Conservation (phyloP, 2,113 vertebrate genomes). For the Xenopus borealis region DNA sequence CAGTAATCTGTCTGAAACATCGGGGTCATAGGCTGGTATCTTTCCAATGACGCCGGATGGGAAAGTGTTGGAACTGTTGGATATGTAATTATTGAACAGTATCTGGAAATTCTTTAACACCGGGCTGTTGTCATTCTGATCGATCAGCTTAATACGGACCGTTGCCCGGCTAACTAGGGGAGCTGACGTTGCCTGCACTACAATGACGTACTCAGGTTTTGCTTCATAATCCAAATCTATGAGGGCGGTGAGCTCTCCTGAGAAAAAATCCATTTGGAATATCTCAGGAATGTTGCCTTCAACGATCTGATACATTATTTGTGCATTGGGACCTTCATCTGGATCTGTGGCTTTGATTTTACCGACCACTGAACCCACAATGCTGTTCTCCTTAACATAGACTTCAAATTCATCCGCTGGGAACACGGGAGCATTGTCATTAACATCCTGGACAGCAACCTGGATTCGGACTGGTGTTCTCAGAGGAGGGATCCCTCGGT, state of each 20-base stretch:
- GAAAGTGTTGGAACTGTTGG: slow-evolving; percentile 94
- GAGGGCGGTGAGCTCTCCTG: slow-evolving; percentile 93
- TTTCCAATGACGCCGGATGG: slow-evolving; percentile 89
- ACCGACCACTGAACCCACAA: slow-evolving; percentile 92
- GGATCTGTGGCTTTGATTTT: slow-evolving; percentile 91
- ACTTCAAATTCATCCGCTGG: slow-evolving; percentile 94
- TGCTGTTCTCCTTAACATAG: slow-evolving; percentile 93
- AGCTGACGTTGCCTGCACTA: slow-evolving; percentile 95
- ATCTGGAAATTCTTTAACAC: slow-evolving; percentile 94
- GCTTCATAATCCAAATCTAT: slow-evolving; percentile 95
- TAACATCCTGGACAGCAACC: slow-evolving; percentile 90
- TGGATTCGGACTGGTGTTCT: slow-evolving; percentile 90
- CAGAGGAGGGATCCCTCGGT: slow-evolving; percentile 87
- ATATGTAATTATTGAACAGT: slow-evolving; percentile 97
- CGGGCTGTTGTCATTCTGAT: slow-evolving; percentile 96
- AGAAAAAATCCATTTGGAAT: slow-evolving; percentile 99
- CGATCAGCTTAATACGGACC: slow-evolving; percentile 82
- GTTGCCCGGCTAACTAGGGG: slow-evolving; percentile 94
- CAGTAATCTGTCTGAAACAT: slow-evolving; percentile 88
- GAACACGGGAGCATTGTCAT: slow-evolving; percentile 94
- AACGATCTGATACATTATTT: slow-evolving; percentile 98
- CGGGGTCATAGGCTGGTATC: slow-evolving; percentile 91
- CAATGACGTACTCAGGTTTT: slow-evolving; percentile 87
- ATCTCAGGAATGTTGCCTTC: slow-evolving; percentile 98
- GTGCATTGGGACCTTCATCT: slow-evolving; percentile 91